Conservation (phyloP, 2,113 vertebrate species). For the Tupaia tana region DNA sequence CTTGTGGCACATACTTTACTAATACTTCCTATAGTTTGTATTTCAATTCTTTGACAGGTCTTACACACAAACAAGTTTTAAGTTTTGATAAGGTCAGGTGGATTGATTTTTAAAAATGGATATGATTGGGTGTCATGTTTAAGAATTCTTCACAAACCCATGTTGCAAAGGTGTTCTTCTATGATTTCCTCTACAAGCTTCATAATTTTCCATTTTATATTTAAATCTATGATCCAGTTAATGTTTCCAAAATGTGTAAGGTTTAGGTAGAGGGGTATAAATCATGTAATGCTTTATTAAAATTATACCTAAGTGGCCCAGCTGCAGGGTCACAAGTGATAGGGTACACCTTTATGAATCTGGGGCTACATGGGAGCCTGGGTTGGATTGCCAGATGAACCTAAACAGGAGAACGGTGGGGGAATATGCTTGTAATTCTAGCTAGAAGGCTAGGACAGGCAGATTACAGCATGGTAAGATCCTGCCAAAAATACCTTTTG, state of each 20-base stretch:
- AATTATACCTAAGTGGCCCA: neutral
- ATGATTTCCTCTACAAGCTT: neutral
- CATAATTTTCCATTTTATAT: neutral
- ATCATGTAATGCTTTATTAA: neutral
- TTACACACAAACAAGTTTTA: neutral
- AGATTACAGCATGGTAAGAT: too few species aligned
- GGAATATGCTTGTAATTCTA: too few species aligned
- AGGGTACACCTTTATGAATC: too few species aligned
- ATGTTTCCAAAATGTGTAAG: neutral
- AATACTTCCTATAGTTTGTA: too few species aligned
- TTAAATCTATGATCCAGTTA: neutral
- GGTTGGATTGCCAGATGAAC: too few species aligned
- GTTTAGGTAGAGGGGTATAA: neutral
- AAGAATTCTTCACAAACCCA: neutral
- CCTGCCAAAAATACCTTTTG: too few species aligned
- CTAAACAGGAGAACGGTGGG: too few species aligned
- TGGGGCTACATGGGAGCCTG: too few species aligned
- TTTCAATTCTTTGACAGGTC: neutral
- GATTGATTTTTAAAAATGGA: neutral
- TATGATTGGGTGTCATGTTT: neutral
- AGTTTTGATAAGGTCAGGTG: neutral
- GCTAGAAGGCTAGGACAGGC: too few species aligned
- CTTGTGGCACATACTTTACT: too few species aligned
- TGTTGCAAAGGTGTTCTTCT: neutral
- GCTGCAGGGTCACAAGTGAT: too few species aligned